Evolutionary conservation across 2,888 invertebrate species (phyloP).

Genomic region (Melolontha melolontha): DNA sequence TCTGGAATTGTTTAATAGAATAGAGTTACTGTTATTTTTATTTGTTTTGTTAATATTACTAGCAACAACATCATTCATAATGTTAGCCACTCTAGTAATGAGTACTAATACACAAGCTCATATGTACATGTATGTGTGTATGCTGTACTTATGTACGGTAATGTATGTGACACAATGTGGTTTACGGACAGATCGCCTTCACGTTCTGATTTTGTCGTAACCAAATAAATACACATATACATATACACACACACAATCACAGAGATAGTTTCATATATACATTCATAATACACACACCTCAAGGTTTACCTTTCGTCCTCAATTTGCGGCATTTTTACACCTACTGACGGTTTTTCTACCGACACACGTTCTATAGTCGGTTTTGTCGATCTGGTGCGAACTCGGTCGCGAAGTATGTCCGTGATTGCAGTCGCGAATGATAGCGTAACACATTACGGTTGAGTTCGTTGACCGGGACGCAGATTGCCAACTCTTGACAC

Average conservation of each 20-base stretch:
- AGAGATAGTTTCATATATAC: not conserved
- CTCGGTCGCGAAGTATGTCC: constrained; percentile 46
- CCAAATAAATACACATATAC: constrained; percentile 11
- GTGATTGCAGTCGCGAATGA: constrained; percentile 51
- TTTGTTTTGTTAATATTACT: too few relatives aligned
- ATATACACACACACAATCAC: not conserved
- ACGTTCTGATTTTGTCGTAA: constrained; percentile 39
- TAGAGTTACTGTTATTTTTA: too few relatives aligned
- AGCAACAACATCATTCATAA: too few relatives aligned
- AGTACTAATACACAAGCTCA: too few relatives aligned
- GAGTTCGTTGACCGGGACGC: constrained; percentile 60
- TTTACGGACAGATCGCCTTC: constrained; percentile 29
- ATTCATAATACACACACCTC: constrained; percentile 30
- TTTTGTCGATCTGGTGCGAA: constrained; percentile 44
- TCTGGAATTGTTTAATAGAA: too few relatives aligned
- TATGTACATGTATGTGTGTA: too few relatives aligned
- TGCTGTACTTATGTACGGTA: not conserved
- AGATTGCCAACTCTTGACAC: constrained; percentile 47
- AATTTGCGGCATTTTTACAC: constrained; percentile 65
- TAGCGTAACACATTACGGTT: constrained; percentile 65
- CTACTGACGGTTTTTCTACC: constrained; percentile 57
- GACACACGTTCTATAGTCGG: constrained; percentile 50
- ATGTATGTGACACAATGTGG: constrained; percentile 25
- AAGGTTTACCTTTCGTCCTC: constrained; percentile 66
- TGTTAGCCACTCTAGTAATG: too few relatives aligned